Base-by-base conservation (phyloP, 2,113 vertebrate species). In the Salvator merianae region DNA sequence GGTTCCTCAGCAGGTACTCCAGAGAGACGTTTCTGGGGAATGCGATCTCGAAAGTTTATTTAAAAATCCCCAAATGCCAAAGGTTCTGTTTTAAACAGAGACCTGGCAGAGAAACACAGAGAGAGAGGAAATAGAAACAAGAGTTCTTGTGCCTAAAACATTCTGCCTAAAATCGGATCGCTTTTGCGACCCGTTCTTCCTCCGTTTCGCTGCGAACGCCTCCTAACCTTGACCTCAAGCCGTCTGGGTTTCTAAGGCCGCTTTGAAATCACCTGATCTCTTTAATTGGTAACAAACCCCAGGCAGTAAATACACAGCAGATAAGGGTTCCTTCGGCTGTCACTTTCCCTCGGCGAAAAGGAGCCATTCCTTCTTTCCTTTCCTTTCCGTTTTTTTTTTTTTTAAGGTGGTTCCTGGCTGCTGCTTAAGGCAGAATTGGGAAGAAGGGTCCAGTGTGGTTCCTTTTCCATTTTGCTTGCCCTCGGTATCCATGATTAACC, bases 221-320 rank as follows among this genome's bases (percentile, higher is more conserved):
- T 0, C 28, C 8, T 32, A 83, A 91, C 92, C 92, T 93, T 92
- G 92, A 92, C 91, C 92, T 85, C 40, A n/a, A 53, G 3, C 77
- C 40, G 92, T 93, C 94, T 95, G 94, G 93, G 95, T 94, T 94
- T 84, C 88, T 77, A 73, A 88, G 89, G 90, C 92, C 87, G 94
- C 92, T 76, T 69, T 55, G 43, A 63, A 88, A 94, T 95, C 94
- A 95, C 94, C 92, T 94, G 95, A 94, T 92, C 93, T 83, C 88
- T 87, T 88, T 92, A 93, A 92, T 92, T 93, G 93, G 93, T 92
- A 93, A 92, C 94, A 93, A 92, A 86, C 91, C 74, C 78, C 89
- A 91, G 92, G 94, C 94, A 91, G 93, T 94, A 94, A 93, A 95
- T 91, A 88, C 91, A 89, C 91, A 26, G 32, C 92, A 82, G 96